phyloP scores from a whole-genome alignment of 2,888 invertebrate genomes.

The Hemicrepidius hirtus region DNA sequence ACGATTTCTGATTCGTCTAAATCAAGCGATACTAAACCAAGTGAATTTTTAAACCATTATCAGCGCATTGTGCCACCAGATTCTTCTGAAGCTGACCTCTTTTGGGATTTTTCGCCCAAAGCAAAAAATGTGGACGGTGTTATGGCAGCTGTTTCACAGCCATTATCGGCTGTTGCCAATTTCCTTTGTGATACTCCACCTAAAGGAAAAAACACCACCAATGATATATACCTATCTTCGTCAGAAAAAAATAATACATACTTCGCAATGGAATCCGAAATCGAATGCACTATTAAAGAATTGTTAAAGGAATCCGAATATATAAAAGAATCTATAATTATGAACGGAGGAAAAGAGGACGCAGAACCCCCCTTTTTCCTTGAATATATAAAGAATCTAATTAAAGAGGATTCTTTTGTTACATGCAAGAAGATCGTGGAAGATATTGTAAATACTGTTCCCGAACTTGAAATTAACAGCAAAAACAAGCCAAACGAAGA shows the following conservation, averaged over 20 bases:
- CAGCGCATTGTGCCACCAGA: no score
- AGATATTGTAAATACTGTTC: background rate
- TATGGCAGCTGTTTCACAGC: background rate
- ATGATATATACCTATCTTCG: background rate
- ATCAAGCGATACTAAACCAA: no score
- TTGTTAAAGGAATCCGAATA: constrained; percentile 38
- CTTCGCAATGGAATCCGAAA: constrained; percentile 40
- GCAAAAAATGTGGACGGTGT: no score
- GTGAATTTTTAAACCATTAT: no score
- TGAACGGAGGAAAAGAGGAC: constrained; percentile 38
- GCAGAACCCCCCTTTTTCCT: constrained; percentile 34
- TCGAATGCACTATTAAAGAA: constrained; percentile 34
- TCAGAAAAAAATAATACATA: constrained; percentile 29
- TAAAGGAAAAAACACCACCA: background rate
- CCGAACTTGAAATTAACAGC: background rate
- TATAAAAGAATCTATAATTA: constrained; percentile 42
- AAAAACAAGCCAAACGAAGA: background rate
- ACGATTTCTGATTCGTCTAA: no score
- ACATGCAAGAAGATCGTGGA: background rate
- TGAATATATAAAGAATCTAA: constrained; percentile 15
- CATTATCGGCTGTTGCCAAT: background rate
- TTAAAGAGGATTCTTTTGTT: background rate
- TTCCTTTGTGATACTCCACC: background rate
- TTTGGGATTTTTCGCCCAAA: no score
- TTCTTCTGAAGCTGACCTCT: no score